Percentiles rank a stretch among this genome's conserved stretches.
These are phyloP conservation scores for Nineta flava DNA, from an alignment of 2,888 invertebrate species.

Conservation along the genomic window DNA sequence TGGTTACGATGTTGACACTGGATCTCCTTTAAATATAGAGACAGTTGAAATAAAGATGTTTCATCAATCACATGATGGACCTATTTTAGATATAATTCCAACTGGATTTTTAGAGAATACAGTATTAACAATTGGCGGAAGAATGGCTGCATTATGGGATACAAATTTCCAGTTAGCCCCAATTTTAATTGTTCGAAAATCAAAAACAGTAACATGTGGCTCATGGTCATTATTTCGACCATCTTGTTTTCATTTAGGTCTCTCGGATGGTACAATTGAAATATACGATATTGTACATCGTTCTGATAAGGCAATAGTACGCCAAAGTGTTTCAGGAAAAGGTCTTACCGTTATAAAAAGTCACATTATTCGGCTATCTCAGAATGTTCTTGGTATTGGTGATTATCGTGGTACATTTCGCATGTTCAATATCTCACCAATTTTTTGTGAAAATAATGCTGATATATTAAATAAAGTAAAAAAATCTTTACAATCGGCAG, in stretches of 20 bases:
- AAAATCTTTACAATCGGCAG: slow-evolving; percentile 35
- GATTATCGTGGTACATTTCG: slow-evolving; percentile 52
- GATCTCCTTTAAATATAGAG: slow-evolving; percentile 43
- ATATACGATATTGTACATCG: slow-evolving; percentile 62
- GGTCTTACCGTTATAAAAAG: slow-evolving; percentile 46
- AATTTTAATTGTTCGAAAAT: slow-evolving; percentile 9
- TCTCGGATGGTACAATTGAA: slow-evolving; percentile 60
- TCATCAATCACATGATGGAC: slow-evolving; percentile 52
- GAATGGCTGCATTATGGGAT: slow-evolving; percentile 29
- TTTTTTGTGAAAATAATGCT: slow-evolving; percentile 31
- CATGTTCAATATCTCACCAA: slow-evolving; percentile 40
- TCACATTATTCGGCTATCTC: slow-evolving; percentile 37
- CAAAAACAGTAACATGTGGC: slow-evolving; percentile 40
- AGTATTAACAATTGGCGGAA: slow-evolving; percentile 57
- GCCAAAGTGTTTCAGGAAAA: slow-evolving; percentile 47
- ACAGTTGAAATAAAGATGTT: slow-evolving; percentile 27
- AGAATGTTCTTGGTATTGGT: slow-evolving; percentile 47
- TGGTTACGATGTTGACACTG: slow-evolving; percentile 49
- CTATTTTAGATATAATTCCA: slow-evolving; percentile 38
- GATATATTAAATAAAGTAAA: slow-evolving; percentile 28
- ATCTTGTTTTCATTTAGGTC: slow-evolving; percentile 50
- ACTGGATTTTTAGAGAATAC: slow-evolving; percentile 46
- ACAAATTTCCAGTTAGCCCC: slow-evolving; percentile 13
- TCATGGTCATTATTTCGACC: slow-evolving; percentile 65
- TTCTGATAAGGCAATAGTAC: slow-evolving; percentile 50